Conservation (phyloP, 2,797 vertebrate species). For the Mus minutoides region DNA sequence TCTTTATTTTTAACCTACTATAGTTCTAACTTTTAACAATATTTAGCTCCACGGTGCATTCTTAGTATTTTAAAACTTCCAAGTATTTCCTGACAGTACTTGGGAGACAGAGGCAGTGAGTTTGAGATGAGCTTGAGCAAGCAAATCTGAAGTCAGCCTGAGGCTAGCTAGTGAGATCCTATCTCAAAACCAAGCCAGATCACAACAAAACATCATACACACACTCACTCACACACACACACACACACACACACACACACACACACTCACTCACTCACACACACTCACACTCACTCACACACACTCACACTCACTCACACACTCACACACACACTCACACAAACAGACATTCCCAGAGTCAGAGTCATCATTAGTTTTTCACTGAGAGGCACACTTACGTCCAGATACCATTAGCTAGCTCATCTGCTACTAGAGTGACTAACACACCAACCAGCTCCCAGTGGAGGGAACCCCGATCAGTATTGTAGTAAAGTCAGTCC, state of each 20-base stretch:
- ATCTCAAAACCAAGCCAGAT: background rate
- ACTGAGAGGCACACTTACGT: background rate
- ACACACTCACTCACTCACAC: no score
- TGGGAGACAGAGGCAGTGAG: background rate
- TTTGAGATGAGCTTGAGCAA: background rate
- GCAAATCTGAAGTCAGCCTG: background rate
- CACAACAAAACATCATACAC: background rate
- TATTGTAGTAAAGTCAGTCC: constrained; percentile 27
- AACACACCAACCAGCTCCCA: background rate
- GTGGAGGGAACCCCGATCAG: constrained; percentile 31
- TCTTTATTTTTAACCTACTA: background rate
- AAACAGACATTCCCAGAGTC: background rate
- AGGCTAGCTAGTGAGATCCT: background rate
- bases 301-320: background rate
- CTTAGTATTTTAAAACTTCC: constrained; percentile 16
- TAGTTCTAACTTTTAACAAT: background rate
- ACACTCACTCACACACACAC: background rate
- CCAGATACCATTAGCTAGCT: background rate
- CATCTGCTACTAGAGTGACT: constrained; percentile 7
- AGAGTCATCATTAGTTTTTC: background rate
- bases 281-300: background rate
- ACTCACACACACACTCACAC: no score
- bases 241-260: background rate
- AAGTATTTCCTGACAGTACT: background rate
- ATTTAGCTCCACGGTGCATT: background rate